These are phyloP conservation scores for Drosophila obscura DNA, from an alignment of 1,140 invertebrate species.

Conservation along the genomic window DNA sequence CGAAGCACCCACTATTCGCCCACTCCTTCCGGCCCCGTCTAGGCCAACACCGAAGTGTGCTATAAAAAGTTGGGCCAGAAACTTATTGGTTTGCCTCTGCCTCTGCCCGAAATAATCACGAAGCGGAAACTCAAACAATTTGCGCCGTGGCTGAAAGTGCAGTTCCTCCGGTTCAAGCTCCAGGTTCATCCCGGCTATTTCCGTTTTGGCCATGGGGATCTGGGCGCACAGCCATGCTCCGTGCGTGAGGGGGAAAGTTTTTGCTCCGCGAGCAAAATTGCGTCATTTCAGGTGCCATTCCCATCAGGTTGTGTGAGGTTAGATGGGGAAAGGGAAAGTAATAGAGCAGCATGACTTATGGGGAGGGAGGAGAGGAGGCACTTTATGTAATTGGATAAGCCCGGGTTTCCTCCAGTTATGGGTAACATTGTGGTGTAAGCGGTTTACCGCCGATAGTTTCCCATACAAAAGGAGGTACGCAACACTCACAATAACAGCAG, in stretches of 20 bases:
- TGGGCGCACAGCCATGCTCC: constrained; percentile 29
- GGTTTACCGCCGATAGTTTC: no score
- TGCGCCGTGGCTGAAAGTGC: constrained; percentile 40
- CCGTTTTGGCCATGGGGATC: constrained; percentile 29
- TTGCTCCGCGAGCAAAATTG: constrained; percentile 6
- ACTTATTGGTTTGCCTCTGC: constrained; percentile 50
- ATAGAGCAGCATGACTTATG: not conserved
- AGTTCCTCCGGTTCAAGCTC: constrained; percentile 13
- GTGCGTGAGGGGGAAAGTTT: constrained; percentile 41
- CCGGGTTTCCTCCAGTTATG: no score
- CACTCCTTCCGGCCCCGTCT: not conserved
- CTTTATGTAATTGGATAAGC: constrained; percentile 18
- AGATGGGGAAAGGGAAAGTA: not conserved
- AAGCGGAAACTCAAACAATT: constrained; percentile 72
- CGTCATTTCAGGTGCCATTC: constrained; percentile 21
- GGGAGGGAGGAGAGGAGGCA: not conserved
- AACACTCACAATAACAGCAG: no score
- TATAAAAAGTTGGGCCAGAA: constrained; percentile 56
- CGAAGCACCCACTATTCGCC: not conserved
- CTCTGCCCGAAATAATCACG: constrained; percentile 53
- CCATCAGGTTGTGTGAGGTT: constrained; percentile 3
- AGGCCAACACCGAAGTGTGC: constrained; percentile 24
- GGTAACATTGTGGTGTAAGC: no score
- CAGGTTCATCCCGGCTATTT: constrained; percentile 46
- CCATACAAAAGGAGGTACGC: no score